Base-by-base conservation (phyloP, 2,113 vertebrate species). In the Myrmophylax atrothorax region DNA sequence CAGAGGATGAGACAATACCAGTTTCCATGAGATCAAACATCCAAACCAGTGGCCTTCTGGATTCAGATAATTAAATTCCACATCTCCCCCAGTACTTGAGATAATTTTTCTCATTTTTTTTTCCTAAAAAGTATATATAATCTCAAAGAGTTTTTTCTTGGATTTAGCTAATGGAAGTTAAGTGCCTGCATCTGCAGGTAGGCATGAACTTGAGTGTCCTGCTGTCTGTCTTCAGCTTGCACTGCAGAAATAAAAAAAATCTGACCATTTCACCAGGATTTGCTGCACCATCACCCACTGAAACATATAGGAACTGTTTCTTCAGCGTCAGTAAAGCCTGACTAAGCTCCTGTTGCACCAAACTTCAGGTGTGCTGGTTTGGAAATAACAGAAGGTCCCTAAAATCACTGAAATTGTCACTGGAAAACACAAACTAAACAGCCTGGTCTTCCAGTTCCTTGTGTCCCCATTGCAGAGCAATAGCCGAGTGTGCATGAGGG, bases 221-320 rank as follows among this genome's bases (percentile, higher is more conserved):
- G 52, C 40, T 93, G 79, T 87, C 49, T 87, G 28, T 18, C n/a
- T 87, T 87, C 66, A 85, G 46, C 28, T 92, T 87, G n/a, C 23
- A 56, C 14, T 56, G 67, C 5, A 29, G 74, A 68, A 89, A 84
- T 20, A 38, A 60, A 77, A 49, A 76, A 68, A 17, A 31, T 33
- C 33, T 72, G 35, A 82, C 33, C 33, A 7, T 18, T 72, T 31
- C 24, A 14, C 9, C 56, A 42, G 6, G 17, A 44, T 47, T 84
- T 79, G 75, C 80, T 83, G 24, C 31, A 86, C 53, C 25, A 37
- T 4, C 15, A 69, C 14, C 13, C 1, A 0, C 53, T 63, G 50
- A 80, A 69, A 73, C 31, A 47, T 17, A 46, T 3, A 38, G 33
- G 14, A 95, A 52, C 35, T 18, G 15, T 52, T 88, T 44, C 19